Conservation (phyloP, 2,888 invertebrate species). For the Cataglyphis altisquamis region DNA sequence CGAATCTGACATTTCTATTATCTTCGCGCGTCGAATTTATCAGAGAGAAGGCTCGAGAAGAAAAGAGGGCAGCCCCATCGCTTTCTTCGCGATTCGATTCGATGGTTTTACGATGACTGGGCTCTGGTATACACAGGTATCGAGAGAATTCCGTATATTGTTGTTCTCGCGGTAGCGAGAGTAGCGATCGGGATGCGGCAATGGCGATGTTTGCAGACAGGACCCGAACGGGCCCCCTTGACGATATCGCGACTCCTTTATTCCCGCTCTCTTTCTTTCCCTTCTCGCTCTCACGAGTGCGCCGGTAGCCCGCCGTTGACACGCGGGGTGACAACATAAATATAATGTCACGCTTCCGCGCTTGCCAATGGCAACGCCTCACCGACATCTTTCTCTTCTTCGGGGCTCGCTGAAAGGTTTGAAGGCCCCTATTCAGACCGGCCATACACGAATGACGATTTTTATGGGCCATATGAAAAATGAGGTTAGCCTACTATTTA, state of each 20-base stretch:
- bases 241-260: conserved; percentile 64
- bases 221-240: conserved; percentile 78
- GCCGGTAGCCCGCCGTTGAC: conserved; percentile 78
- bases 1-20: neutral
- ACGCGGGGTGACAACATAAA: conserved; percentile 85
- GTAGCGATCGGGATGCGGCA: conserved; percentile 72
- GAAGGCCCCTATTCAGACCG: conserved; percentile 63
- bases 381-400: conserved; percentile 54
- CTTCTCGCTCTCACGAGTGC: conserved; percentile 64
- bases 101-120: conserved; percentile 80
- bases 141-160: conserved; percentile 77
- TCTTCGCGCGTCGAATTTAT: neutral
- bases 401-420: conserved; percentile 61
- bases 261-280: conserved; percentile 17
- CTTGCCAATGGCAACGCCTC: conserved; percentile 79
- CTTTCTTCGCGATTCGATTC: conserved; percentile 81
- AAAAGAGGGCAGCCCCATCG: conserved; percentile 11
- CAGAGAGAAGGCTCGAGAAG: neutral
- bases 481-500: conserved; percentile 81
- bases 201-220: conserved; percentile 82
- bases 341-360: conserved; percentile 85
- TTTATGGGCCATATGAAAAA: conserved; percentile 82
- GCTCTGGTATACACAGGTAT: conserved; percentile 76
- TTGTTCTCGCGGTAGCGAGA: conserved; percentile 68
- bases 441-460: conserved; percentile 74